Evolutionary conservation across 2,113 vertebrate genomes (phyloP).

Genomic region (Columba janthina): DNA sequence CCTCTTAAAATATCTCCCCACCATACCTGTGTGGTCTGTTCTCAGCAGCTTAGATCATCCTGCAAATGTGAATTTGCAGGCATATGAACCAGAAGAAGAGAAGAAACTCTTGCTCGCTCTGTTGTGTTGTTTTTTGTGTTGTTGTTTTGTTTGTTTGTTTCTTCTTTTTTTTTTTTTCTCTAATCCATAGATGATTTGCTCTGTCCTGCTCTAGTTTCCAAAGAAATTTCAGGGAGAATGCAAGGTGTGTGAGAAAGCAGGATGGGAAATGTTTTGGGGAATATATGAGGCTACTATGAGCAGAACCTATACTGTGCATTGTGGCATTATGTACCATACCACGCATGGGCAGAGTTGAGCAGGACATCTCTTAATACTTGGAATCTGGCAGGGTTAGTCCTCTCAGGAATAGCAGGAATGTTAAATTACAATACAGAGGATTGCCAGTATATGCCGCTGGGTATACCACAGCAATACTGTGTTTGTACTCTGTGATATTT

Average conservation of each 20-base stretch:
- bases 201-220: neutral
- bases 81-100: neutral
- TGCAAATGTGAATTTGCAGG: neutral
- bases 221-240: neutral
- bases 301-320: neutral
- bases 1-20: neutral
- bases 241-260: neutral
- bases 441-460: neutral
- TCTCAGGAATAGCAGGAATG: neutral
- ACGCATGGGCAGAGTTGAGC: too few species aligned
- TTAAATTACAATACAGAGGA: neutral
- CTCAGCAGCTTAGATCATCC: neutral
- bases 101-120: neutral
- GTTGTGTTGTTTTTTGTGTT: too few species aligned
- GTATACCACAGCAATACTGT: neutral
- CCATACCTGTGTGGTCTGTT: fast-evolving
- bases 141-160: too few species aligned
- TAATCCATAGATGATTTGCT: fast-evolving
- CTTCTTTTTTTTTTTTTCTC: neutral
- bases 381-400: neutral
- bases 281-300: neutral
- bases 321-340: neutral
- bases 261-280: neutral
- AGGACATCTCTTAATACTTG: neutral
- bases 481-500: neutral